Base-by-base conservation (phyloP, 2,797 vertebrate species). In the Enteromius fasciolatus region DNA sequence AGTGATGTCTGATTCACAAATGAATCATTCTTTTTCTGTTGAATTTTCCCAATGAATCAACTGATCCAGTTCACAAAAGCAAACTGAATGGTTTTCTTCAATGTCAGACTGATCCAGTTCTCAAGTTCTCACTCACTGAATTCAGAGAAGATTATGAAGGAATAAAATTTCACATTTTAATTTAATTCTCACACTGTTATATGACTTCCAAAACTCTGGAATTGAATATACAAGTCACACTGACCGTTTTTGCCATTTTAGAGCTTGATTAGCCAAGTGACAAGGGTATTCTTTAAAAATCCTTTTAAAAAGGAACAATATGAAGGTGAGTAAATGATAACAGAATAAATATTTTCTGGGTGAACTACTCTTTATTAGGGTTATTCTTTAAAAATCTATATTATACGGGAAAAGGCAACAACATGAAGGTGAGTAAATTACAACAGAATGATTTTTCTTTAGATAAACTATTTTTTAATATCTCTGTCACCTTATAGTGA, bases 401-500 rank as follows among this genome's bases (percentile, higher is more conserved):
- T 52, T 20, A 52, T 52, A 20, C 2, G 50, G 18, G 11, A 69
- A 15, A 69, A 10, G 41, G 20, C 8, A 44, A 20, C 23, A 44
- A 46, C 76, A 4, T 48, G 10, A 77, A 17, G 23, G 11, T 7
- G 1, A 9, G 18, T 18, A 64, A 59, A 66, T 52, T 1, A 33
- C 25, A 15, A 78, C 20, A 64, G 6, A 77, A 15, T 36, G 0
- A 20, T 44, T 44, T 44, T 46, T 14, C 11, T 46, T 50, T 4
- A 2, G 6, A 15, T 61, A 2, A n/a, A 6, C 5, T n/a, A 67
- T 6, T 23, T 25, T 66, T 67, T 54, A 20, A 54, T 64, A n/a
- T 64, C 1, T 67, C 48, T 15, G 15, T 46, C 14, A 68, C 79
- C 50, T 82, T 85, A 80, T 81, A 78, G 73, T 31, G 70, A 80